Base-by-base conservation (phyloP, 2,888 invertebrate species). In the Epinotia demarniana region DNA sequence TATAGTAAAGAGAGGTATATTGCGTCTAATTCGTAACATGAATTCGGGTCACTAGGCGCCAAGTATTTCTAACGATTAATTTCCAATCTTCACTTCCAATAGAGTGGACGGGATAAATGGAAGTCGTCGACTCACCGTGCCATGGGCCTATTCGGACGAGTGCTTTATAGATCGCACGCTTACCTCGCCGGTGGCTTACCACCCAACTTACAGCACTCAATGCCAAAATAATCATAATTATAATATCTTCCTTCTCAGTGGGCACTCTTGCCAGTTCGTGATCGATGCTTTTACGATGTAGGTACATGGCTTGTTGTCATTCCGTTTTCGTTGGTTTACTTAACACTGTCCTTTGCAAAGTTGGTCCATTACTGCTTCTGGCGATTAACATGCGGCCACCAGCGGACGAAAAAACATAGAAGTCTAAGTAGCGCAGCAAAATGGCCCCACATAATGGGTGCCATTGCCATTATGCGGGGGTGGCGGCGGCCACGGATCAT, bases 1-100 rank as follows among this genome's bases (percentile, higher is more conserved):
- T 66, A 8, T 12, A 33, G 16, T 2, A 53, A 16, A 46, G 66
- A 53, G 12, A n/a, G 53, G 12, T 66, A 27, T 53, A 53, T 60
- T 39, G 19, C 5, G 43, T 33, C 16, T 58, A 23, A 68, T 39
- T 67, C 39, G 55, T 18, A 43, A 18, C 33, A 11, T 9, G 58
- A 19, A 8, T 27, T 49, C 43, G 18, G 58, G n/a, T 61, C 64
- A 16, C n/a, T 18, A 67, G 61, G 43, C 55, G 55, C 27, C 43
- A 55, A 72, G 67, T 23, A n/a, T 72, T 62, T 61, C 53, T 61
- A 64, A 27, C 72, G 71, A 75, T 75, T 75, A 72, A 75, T 75
- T 75, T 72, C 62, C 71, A 75, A 75, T 75, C 75, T 71, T 64
- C 63, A 46, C 55, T 75, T 75, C 70, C 75, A 75, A 72, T 67